These are phyloP conservation scores for Lepidotrigona ventralis DNA, from an alignment of 1,140 invertebrate species.

Conservation along the genomic window DNA sequence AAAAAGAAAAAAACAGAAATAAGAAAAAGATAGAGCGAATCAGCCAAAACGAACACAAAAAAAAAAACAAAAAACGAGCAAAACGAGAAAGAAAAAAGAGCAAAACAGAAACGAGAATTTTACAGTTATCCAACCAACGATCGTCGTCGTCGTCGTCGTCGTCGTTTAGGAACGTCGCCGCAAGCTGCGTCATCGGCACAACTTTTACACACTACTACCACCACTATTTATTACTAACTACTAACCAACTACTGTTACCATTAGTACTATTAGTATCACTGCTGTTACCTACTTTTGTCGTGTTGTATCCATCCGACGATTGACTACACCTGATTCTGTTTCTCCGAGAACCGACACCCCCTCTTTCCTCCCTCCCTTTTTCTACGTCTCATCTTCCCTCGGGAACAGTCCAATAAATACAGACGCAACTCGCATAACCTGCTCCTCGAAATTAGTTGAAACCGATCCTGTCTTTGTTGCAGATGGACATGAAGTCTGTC, in stretches of 20 bases:
- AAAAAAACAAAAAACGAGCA: slow-evolving; percentile 24
- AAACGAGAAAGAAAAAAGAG: slow-evolving; percentile 24
- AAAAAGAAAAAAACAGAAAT: not conserved
- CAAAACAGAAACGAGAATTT: slow-evolving; percentile 67
- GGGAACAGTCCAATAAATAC: slow-evolving; percentile 53
- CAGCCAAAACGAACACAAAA: slow-evolving; percentile 21
- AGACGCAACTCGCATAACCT: slow-evolving; percentile 56
- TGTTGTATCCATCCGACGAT: not conserved
- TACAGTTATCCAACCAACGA: slow-evolving; percentile 78
- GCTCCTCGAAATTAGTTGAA: slow-evolving; percentile 78
- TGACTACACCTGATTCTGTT: slow-evolving; percentile 26
- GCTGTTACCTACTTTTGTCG: slow-evolving; percentile 13
- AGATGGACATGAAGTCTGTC: slow-evolving; percentile 96
- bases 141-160: slow-evolving; percentile 78
- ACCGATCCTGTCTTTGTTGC: slow-evolving; percentile 81
- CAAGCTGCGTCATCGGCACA: slow-evolving; percentile 81
- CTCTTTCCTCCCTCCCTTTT: not conserved
- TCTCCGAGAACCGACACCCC: slow-evolving; percentile 55
- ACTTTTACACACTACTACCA: slow-evolving; percentile 74
- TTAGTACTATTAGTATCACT: slow-evolving; percentile 11
- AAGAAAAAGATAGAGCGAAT: slow-evolving; percentile 1
- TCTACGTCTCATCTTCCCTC: slow-evolving; percentile 20
- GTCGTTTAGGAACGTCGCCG: slow-evolving; percentile 79
- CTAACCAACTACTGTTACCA: slow-evolving; percentile 18
- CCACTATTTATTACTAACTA: slow-evolving; percentile 42